Evolutionary conservation across 2,888 invertebrate genomes (phyloP), one percentile per base, ranked within the genome.

Genomic region (Drosophila merina): DNA sequence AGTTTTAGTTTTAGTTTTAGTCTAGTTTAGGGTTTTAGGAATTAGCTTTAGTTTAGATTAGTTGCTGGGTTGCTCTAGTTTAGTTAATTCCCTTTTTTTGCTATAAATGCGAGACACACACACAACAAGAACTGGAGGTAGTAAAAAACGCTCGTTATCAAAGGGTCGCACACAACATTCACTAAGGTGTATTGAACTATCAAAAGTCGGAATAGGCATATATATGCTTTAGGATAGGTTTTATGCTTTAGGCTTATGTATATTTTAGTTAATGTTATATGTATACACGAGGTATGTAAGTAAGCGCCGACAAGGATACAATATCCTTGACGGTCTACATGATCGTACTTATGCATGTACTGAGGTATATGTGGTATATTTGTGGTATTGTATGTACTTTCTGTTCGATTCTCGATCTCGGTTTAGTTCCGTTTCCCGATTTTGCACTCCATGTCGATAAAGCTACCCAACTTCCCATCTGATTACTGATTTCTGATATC

Each of bases 291-390:
- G 81, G 88, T 87, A 86, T 86, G 44, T 51, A 72, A 67, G 73
- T 86, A 31, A 31, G 63, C 40, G 60, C 31, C 31, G 63, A n/a
- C 30, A 20, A 10, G 30, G 59, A 8, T 1, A 3, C 4, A 5
- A 25, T 10, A 10, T 2, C 26, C 48, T 63, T 62, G 42, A 45
- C 14, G n/a, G 56, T 60, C 73, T 45, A 31, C 49, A 62, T 33
- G 58, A 57, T 67, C 73, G 86, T 88, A 88, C 84, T 84, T 84
- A 88, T 88, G 72, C 74, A 84, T 86, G 88, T 84, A 88, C 85
- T 84, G 84, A 84, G 84, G 84, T 84, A 84, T 84, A 88, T 84
- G 78, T 84, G 88, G 84, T 84, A 84, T 84, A 84, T 79, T 81
- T 81, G 79, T 82, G 82, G 82, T 82, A 64, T 72, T 87, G 88